Conservation (phyloP, 1,140 invertebrate species). For the Heliconius melpomene region DNA sequence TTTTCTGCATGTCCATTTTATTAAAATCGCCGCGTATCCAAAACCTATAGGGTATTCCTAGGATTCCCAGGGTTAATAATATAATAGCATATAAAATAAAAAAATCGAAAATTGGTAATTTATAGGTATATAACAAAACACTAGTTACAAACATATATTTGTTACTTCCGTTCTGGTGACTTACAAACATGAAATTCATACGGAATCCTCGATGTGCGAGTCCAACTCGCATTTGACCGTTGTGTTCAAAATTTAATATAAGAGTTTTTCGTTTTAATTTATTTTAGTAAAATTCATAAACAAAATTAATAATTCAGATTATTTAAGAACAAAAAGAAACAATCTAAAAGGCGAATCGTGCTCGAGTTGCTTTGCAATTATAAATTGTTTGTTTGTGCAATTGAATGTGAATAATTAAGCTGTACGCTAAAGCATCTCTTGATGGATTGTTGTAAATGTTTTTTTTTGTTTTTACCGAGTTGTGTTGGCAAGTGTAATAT, state of each 20-base stretch:
- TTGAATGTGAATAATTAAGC: slow-evolving; percentile 71
- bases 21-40: no score
- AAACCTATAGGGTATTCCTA: no score
- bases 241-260: not conserved
- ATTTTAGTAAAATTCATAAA: not conserved
- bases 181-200: no score
- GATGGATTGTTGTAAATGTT: slow-evolving; percentile 66
- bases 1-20: no score
- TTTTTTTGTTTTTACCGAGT: slow-evolving; percentile 53
- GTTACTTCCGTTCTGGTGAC: no score
- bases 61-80: no score
- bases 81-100: no score
- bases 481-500: slow-evolving; percentile 67
- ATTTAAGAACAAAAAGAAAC: not conserved
- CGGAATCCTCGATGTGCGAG: no score
- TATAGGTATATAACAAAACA: no score
- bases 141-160: no score
- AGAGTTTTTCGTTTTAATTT: slow-evolving; percentile 38
- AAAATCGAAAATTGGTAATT: no score
- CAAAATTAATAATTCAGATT: not conserved
- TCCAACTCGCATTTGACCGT: no score
- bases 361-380: slow-evolving; percentile 45
- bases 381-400: slow-evolving; percentile 68
- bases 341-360: slow-evolving; percentile 13
- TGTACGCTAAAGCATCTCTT: slow-evolving; percentile 60